Evolutionary conservation across 1,140 invertebrate species (phyloP).

Genomic region (Drosophila nigrodunni): DNA sequence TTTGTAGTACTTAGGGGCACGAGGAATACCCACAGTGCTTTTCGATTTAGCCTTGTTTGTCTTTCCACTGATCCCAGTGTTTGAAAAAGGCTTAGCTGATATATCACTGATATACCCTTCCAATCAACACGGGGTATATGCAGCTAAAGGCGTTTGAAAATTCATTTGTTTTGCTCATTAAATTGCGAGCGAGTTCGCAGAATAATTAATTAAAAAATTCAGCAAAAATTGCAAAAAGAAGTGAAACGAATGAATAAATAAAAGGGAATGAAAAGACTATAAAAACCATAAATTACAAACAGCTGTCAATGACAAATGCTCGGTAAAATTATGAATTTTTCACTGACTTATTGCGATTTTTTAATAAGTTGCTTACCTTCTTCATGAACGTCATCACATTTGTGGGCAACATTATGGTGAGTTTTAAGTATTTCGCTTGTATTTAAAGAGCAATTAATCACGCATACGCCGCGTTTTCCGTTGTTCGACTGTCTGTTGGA

Average conservation of each 20-base stretch:
- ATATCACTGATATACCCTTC: constrained; percentile 5
- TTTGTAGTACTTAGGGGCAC: constrained; percentile 41
- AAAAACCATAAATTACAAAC: constrained; percentile 70
- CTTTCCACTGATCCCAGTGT: constrained; percentile 42
- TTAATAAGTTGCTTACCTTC: constrained; percentile 87
- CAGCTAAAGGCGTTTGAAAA: constrained; percentile 20
- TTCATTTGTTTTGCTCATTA: constrained; percentile 67
- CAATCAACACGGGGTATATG: constrained; percentile 9
- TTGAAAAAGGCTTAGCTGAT: constrained; percentile 44
- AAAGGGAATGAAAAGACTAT: constrained; percentile 9
- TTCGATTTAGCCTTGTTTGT: constrained; percentile 40
- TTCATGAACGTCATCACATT: constrained; percentile 93
- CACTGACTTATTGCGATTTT: constrained; percentile 7
- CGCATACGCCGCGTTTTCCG: constrained; percentile 59
- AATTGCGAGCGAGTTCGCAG: constrained; percentile 52
- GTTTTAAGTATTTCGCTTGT: constrained; percentile 38
- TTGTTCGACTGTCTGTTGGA: constrained; percentile 21
- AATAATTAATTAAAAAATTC: constrained; percentile 57
- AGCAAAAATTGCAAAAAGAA: constrained; percentile 46
- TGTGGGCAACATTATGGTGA: constrained; percentile 89
- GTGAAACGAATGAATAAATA: constrained; percentile 8
- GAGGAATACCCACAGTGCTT: background rate
- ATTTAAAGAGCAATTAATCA: constrained; percentile 79
- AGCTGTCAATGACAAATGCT: constrained; percentile 55
- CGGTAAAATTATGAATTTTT: constrained; percentile 1